Evolutionary conservation across 2,888 invertebrate species (phyloP).

Genomic region (Iselma pallidipennis): DNA sequence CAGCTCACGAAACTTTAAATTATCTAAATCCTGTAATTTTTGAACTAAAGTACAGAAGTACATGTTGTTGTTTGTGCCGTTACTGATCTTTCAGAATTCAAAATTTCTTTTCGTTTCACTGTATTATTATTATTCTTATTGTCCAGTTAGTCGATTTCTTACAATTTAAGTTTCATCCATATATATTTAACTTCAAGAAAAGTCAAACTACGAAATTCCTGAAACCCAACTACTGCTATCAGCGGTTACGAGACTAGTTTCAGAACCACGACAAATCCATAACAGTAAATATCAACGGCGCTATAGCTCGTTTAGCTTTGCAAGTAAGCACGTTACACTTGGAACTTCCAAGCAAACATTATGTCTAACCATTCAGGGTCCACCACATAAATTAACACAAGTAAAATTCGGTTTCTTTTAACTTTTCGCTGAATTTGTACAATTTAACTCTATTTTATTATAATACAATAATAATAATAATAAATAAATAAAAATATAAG

Average conservation of each 20-base stretch:
- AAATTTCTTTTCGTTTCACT: too few relatives aligned
- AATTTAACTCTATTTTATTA: too few relatives aligned
- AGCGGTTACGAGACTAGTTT: conserved; percentile 47
- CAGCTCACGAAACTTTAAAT: too few relatives aligned
- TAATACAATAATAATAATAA: too few relatives aligned
- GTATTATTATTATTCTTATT: background rate
- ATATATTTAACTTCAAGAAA: conserved; percentile 42
- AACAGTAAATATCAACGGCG: conserved; percentile 43
- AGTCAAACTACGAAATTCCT: conserved; percentile 39
- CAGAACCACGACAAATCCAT: conserved; percentile 45
- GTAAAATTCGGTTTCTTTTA: conserved; percentile 37
- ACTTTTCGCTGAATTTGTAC: too few relatives aligned
- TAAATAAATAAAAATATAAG: too few relatives aligned
- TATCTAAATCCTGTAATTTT: too few relatives aligned
- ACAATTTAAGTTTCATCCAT: conserved; percentile 41
- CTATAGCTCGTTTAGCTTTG: conserved; percentile 46
- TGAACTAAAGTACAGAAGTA: too few relatives aligned
- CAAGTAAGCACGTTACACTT: conserved; percentile 44
- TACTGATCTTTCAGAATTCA: too few relatives aligned
- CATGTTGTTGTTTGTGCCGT: too few relatives aligned
- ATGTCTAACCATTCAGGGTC: conserved; percentile 40
- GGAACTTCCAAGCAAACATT: conserved; percentile 42
- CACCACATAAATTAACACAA: conserved; percentile 45
- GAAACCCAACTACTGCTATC: conserved; percentile 45
- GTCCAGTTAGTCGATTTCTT: conserved; percentile 35